Percentiles rank a stretch among this genome's conserved stretches.
These are phyloP conservation scores for Ostrea edulis DNA, from an alignment of 1,140 invertebrate species.

Conservation along the genomic window DNA sequence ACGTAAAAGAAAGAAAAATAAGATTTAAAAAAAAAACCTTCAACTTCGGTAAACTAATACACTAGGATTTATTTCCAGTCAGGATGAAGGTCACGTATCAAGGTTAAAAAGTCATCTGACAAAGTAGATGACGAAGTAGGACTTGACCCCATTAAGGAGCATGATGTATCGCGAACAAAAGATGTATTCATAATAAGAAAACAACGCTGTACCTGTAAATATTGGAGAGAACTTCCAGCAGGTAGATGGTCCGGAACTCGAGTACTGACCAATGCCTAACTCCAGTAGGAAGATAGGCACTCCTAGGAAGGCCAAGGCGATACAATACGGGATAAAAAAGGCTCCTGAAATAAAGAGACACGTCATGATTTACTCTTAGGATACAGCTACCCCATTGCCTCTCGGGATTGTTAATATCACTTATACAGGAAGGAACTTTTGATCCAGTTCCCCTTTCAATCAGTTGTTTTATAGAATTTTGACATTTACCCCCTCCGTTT, in stretches of 20 bases:
- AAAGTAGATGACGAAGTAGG: too few relatives aligned
- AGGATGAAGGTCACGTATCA: too few relatives aligned
- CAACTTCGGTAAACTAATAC: too few relatives aligned
- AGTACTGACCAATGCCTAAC: constrained; percentile 88
- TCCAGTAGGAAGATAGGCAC: constrained; percentile 88
- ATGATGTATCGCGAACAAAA: too few relatives aligned
- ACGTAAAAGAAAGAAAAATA: too few relatives aligned
- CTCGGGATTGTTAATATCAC: background rate
- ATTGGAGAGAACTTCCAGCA: constrained; percentile 89
- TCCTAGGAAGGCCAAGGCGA: constrained; percentile 84
- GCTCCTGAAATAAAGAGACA: constrained; percentile 80
- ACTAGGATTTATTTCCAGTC: too few relatives aligned
- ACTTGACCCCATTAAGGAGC: too few relatives aligned
- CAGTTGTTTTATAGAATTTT: too few relatives aligned
- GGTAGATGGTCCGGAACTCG: constrained; percentile 87
- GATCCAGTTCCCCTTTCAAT: too few relatives aligned
- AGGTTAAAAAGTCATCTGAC: too few relatives aligned
- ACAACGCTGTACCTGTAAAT: constrained; percentile 84
- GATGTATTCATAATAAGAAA: background rate
- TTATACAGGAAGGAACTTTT: background rate
- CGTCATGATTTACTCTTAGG: background rate
- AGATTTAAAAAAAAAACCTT: too few relatives aligned
- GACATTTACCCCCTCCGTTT: background rate
- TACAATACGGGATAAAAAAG: constrained; percentile 86
- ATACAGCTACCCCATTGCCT: too few relatives aligned